Percentiles rank a stretch among this genome's conserved stretches.
Evolutionary conservation across 2,797 vertebrate genomes (phyloP).

Genomic region (Etheostoma perlongum): DNA sequence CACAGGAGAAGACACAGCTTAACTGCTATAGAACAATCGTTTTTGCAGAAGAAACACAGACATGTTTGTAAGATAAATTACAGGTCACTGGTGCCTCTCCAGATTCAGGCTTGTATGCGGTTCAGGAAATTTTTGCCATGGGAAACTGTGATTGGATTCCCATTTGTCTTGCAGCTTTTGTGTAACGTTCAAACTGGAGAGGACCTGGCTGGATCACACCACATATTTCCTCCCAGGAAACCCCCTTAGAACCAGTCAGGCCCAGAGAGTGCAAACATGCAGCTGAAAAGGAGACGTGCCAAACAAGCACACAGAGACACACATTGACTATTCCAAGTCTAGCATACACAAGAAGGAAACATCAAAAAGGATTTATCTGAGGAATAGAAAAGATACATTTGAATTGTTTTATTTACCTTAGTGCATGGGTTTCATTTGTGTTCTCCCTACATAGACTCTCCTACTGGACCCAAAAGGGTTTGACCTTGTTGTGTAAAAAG

Average conservation of each 20-base stretch:
- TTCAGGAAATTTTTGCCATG: slow-evolving; percentile 53
- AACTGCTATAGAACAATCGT: slow-evolving; percentile 5
- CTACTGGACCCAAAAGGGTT: slow-evolving; percentile 28
- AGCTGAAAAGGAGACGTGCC: slow-evolving; percentile 60
- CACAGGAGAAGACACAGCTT: slow-evolving; percentile 16
- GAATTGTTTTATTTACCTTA: slow-evolving; percentile 39
- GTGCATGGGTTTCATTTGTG: slow-evolving; percentile 48
- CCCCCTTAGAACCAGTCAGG: slow-evolving; percentile 42
- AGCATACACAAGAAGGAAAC: slow-evolving; percentile 25
- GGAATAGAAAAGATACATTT: slow-evolving; percentile 44
- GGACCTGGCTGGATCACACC: slow-evolving; percentile 63
- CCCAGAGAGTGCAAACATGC: slow-evolving; percentile 61
- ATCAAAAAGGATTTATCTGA: slow-evolving; percentile 57
- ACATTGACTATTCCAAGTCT: slow-evolving; percentile 24
- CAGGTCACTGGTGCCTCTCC: slow-evolving; percentile 39
- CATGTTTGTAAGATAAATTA: slow-evolving; percentile 48
- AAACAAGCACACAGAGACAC: slow-evolving; percentile 46
- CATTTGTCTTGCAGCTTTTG: slow-evolving; percentile 73
- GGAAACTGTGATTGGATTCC: slow-evolving; percentile 72
- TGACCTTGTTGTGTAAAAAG: slow-evolving; percentile 39
- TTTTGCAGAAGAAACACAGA: slow-evolving; percentile 20
- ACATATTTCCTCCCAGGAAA: slow-evolving; percentile 75
- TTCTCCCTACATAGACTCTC: slow-evolving; percentile 24
- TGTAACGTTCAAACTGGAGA: slow-evolving; percentile 61
- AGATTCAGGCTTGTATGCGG: slow-evolving; percentile 43